Conservation (phyloP, 2,888 invertebrate genomes). For the Onthophagus sagittarius region DNA sequence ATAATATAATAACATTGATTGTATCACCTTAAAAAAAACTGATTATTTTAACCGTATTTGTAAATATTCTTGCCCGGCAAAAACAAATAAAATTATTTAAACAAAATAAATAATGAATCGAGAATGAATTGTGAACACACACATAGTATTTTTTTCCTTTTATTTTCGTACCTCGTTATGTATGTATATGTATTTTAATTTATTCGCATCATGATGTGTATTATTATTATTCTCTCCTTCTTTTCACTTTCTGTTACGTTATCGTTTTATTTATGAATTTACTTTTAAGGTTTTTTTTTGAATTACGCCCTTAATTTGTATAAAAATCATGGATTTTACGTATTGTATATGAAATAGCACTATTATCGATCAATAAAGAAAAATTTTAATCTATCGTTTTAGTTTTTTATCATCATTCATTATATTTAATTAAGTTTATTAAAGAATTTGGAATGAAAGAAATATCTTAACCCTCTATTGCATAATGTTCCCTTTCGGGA, state of each 20-base stretch:
- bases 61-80: background rate
- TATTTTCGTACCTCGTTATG: background rate
- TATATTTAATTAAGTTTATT: too few relatives aligned
- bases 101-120: background rate
- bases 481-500: too few relatives aligned
- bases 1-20: slow-evolving; percentile 16
- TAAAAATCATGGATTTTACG: background rate
- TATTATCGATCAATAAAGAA: background rate
- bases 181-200: background rate
- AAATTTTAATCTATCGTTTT: background rate
- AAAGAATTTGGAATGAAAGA: too few relatives aligned
- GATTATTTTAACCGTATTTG: background rate
- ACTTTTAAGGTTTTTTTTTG: background rate
- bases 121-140: background rate
- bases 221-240: background rate
- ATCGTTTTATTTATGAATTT: background rate
- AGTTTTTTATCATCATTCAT: background rate
- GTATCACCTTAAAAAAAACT: background rate
- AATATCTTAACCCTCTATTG: too few relatives aligned
- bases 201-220: background rate
- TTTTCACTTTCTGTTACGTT: background rate
- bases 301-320: background rate
- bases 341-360: background rate
- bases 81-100: background rate
- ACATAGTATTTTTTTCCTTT: background rate